Base-by-base conservation (phyloP, 2,113 vertebrate genomes). In the Heliornis fulica region DNA sequence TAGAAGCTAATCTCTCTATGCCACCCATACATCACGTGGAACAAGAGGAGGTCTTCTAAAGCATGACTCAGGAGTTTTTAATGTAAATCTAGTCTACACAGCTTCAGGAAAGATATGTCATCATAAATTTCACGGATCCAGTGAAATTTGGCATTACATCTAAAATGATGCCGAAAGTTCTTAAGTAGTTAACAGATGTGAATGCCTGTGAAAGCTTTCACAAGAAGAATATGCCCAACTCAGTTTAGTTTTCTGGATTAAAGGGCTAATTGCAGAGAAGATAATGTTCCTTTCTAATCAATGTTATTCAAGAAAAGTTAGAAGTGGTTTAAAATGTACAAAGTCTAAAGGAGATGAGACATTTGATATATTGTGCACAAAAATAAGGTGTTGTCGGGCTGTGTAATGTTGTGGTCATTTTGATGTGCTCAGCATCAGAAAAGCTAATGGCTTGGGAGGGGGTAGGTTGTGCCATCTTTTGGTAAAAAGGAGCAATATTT, bases 101-200 rank as follows among this genome's bases (percentile, higher is more conserved):
- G 8, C 26, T 48, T 12, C 56, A 61, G 40, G 48, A 36, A 80
- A 83, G 14, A 81, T 61, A 77, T 9, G 2, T 5, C 46, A 82
- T n/a, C 2, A 45, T 31, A 38, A 79, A 79, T 54, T 75, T 85
- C 7, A 66, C 68, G 26, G 15, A 74, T 69, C 13, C 10, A 31
- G n/a, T 69, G 23, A 56, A 65, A 87, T 69, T 54, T 69, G 14
- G 2, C 48, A 20, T 66, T 75, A 21, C 12, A 34, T n/a, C 13
- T 40, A 88, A 88, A 75, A 65, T 12, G 57, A 53, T 26, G 5
- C 8, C 45, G 29, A 89, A 59, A 83, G 71, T 63, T 59, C 29
- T 45, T 13, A n/a, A 61, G 6, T 19, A 53, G 4, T 26, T 70
- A 41, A 31, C 32, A 46, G 23, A 57, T 0, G 0, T 38, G 15